Conservation (phyloP, 2,797 vertebrate genomes). For the Cyprinella venusta region DNA sequence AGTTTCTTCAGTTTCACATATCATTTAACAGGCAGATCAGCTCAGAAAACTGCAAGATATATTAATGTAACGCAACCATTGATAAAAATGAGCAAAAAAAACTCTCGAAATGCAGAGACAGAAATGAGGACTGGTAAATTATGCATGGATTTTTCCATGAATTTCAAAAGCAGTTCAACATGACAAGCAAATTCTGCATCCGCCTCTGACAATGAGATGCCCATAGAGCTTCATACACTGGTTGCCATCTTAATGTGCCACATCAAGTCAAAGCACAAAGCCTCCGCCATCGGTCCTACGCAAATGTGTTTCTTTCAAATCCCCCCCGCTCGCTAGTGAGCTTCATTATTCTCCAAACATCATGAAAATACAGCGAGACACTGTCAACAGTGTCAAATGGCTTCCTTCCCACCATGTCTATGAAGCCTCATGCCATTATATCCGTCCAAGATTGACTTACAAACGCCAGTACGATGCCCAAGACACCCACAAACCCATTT, state of each 20-base stretch:
- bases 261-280: constrained; percentile 37
- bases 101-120: not conserved
- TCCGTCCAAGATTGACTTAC: constrained; percentile 36
- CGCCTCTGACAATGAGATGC: not conserved
- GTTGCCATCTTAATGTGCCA: constrained; percentile 38
- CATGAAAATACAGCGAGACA: constrained; percentile 39
- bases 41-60: not conserved
- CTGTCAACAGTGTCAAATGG: constrained; percentile 42
- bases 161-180: constrained; percentile 41
- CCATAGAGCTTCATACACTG: not conserved
- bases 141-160: constrained; percentile 47
- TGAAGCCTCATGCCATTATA: constrained; percentile 28
- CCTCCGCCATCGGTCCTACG: constrained; percentile 1
- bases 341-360: constrained; percentile 41
- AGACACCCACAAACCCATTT: constrained; percentile 15
- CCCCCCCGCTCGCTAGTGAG: not conserved
- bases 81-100: not conserved
- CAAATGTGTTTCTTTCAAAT: constrained; percentile 23
- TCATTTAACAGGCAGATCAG: not conserved
- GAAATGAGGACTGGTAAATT: constrained; percentile 36
- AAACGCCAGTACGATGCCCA: not conserved
- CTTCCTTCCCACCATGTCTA: constrained; percentile 44
- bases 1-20: not conserved
- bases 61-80: not conserved
- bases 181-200: constrained; percentile 6